phyloP scores from a whole-genome alignment of 2,113 vertebrate genomes.

The Gila orcuttii region DNA sequence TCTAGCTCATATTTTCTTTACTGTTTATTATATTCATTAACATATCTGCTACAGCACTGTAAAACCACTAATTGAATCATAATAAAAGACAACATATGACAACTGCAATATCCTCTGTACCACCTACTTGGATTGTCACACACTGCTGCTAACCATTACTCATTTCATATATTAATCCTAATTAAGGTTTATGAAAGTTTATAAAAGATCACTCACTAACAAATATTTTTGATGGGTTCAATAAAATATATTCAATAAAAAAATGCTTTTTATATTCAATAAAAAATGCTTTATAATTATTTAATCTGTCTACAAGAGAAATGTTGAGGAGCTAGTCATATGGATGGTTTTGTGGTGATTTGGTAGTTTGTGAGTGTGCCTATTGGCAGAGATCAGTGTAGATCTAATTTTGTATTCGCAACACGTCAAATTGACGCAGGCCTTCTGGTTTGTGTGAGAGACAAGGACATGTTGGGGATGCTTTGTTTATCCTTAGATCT shows the following conservation, averaged over 20 bases:
- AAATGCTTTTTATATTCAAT: background rate
- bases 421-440: background rate
- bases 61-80: background rate
- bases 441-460: slow-evolving; percentile 20
- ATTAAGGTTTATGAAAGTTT: background rate
- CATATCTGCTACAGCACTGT: background rate
- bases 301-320: background rate
- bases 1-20: background rate
- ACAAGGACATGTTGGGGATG: slow-evolving; percentile 1
- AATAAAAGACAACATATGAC: background rate
- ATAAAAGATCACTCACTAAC: background rate
- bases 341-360: background rate
- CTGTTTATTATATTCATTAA: background rate
- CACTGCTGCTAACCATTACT: background rate
- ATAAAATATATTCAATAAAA: background rate
- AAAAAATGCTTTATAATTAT: background rate
- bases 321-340: background rate
- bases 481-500: background rate
- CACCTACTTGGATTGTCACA: background rate
- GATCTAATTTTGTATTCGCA: background rate
- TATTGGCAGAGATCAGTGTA: too few species aligned
- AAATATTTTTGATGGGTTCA: background rate
- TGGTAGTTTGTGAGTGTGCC: background rate
- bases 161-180: background rate
- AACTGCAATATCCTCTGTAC: background rate